These are phyloP conservation scores for Sinocyclocheilus grahami DNA, from an alignment of 2,113 vertebrate species.

Conservation along the genomic window DNA sequence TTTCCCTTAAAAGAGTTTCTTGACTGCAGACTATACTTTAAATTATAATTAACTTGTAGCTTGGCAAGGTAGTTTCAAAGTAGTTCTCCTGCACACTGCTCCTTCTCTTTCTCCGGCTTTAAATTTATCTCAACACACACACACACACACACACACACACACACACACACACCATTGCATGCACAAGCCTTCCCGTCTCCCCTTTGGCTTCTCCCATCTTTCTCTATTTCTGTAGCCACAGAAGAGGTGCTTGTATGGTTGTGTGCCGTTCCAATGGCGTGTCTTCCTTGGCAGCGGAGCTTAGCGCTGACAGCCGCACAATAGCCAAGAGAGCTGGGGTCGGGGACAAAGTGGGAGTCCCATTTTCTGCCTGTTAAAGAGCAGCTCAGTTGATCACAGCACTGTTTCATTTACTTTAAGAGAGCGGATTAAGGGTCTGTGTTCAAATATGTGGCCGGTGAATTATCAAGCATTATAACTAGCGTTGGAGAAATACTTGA, in stretches of 20 bases:
- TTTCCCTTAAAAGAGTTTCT: neutral
- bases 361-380: slow-evolving; percentile 45
- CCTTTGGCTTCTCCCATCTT: slow-evolving; percentile 29
- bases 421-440: slow-evolving; percentile 35
- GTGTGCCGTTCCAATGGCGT: neutral
- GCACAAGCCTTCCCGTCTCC: neutral
- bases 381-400: slow-evolving; percentile 36
- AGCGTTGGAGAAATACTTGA: slow-evolving; percentile 23
- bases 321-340: slow-evolving; percentile 1
- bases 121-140: neutral
- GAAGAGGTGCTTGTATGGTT: slow-evolving; percentile 34
- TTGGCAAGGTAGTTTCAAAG: neutral
- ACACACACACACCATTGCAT: neutral
- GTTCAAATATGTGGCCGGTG: slow-evolving; percentile 21
- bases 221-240: slow-evolving; percentile 23
- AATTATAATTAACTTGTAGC: neutral
- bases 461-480: slow-evolving; percentile 31
- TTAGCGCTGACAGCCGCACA: slow-evolving; percentile 38
- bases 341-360: slow-evolving; percentile 30
- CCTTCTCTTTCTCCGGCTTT: neutral
- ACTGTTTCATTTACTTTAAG: slow-evolving; percentile 43
- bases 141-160: neutral
- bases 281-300: slow-evolving; percentile 34
- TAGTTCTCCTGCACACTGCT: neutral
- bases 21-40: neutral